Evolutionary conservation across 2,888 invertebrate species (phyloP).

Genomic region (Cheilosia soror): DNA sequence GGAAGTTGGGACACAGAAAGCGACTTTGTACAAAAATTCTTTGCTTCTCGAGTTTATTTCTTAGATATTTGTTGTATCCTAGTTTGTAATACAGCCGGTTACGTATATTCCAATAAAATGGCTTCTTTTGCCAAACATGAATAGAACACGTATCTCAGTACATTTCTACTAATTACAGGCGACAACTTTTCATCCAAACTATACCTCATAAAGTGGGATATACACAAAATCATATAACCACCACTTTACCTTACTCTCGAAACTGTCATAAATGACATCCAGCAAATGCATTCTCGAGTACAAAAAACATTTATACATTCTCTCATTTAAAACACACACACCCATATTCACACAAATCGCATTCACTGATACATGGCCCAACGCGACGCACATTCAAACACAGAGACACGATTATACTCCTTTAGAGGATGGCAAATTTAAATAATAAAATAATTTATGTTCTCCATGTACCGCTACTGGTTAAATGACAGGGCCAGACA

Average conservation of each 20-base stretch:
- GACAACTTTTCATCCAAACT: no score
- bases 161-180: no score
- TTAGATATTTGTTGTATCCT: no score
- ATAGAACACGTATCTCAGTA: no score
- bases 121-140: no score
- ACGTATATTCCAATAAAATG: no score
- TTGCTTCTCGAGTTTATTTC: no score
- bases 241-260: background rate
- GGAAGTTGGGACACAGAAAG: no score
- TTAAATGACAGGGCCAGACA: slow-evolving; percentile 83
- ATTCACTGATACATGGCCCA: background rate
- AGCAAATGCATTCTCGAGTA: slow-evolving; percentile 56
- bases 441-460: slow-evolving; percentile 79
- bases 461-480: slow-evolving; percentile 76
- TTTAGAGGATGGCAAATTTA: slow-evolving; percentile 74
- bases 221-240: no score
- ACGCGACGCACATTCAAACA: slow-evolving; percentile 50
- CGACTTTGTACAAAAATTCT: no score
- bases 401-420: slow-evolving; percentile 24
- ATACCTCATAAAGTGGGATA: no score
- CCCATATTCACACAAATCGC: background rate
- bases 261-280: slow-evolving; percentile 60
- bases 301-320: slow-evolving; percentile 48
- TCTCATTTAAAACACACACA: slow-evolving; percentile 14
- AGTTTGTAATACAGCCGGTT: no score